Percentiles rank a stretch among this genome's conserved stretches.
These are phyloP conservation scores for Brachionus manjavacas DNA, from an alignment of 1,140 invertebrate genomes.

Conservation along the genomic window DNA sequence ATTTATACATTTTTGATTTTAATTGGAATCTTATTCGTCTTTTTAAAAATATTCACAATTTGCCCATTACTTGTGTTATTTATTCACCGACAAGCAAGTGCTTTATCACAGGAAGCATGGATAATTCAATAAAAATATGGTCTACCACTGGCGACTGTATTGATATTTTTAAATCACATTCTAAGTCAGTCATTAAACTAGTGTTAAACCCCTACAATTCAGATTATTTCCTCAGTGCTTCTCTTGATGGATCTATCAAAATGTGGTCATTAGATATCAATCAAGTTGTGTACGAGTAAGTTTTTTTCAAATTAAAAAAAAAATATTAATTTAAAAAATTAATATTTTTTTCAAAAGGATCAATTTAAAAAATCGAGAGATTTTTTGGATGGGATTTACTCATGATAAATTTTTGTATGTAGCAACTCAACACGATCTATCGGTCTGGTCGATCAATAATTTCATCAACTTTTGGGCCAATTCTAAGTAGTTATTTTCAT, in stretches of 20 bases:
- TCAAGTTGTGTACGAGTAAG: conserved; percentile 53
- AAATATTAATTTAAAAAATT: not conserved
- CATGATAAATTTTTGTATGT: conserved; percentile 53
- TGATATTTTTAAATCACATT: conserved; percentile 55
- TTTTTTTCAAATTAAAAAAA: not conserved
- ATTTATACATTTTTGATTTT: conserved; percentile 21
- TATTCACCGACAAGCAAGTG: not conserved
- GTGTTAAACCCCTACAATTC: conserved; percentile 50
- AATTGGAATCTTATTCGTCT: conserved; percentile 8
- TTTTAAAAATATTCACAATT: conserved; percentile 9
- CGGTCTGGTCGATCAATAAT: conserved; percentile 53
- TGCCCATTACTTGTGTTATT: conserved; percentile 5
- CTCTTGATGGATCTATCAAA: conserved; percentile 53
- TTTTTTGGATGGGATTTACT: conserved; percentile 56
- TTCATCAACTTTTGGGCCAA: conserved; percentile 52
- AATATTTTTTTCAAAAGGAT: too few species aligned
- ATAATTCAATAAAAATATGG: conserved; percentile 54
- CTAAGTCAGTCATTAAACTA: conserved; percentile 51
- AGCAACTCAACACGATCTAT: conserved; percentile 50
- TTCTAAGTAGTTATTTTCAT: conserved; percentile 43
- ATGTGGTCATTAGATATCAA: conserved; percentile 56
- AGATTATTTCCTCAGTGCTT: conserved; percentile 51
- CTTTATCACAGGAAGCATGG: not conserved
- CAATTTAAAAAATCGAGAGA: conserved; percentile 45
- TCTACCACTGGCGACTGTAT: conserved; percentile 51